Evolutionary conservation across 2,113 vertebrate genomes (phyloP), one percentile per base, ranked within the genome.

Genomic region (Carassius gibelio): DNA sequence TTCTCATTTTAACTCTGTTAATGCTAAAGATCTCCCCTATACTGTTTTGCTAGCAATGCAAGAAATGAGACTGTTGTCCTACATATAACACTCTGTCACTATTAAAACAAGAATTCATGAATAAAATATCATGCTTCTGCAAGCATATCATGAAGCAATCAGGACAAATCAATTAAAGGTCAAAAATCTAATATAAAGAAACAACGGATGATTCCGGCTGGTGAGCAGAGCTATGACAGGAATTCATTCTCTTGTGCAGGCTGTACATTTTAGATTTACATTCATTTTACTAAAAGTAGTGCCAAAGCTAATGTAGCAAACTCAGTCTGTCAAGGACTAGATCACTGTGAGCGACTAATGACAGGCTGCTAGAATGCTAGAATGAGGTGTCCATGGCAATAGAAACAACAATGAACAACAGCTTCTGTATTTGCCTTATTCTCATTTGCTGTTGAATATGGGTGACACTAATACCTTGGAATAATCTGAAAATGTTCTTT

Each of bases 331-430:
- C 80, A 71, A 75, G 36, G 80, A 81, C 38, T 3, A 42, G 57
- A 5, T 72, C n/a, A 23, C 82, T 42, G 14, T 7, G 30, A 55
- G 21, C 0, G 7, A 45, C 26, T 75, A 75, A 80, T 84, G 55
- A 34, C 68, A 84, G 61, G 68, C 68, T 80, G 82, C 15, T 84
- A 75, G 80, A 75, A 82, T 57, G 23, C 52, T 74, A n/a, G 34
- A 69, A 69, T 69, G 15, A 38, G 36, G 64, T 74, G 68, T 83
- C 75, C 30, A 80, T 79, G 36, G 21, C 59, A 75, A 80, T 80
- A 30, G 0, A 62, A 26, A 71, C 57, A 84, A 75, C 30, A 81
- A 1, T 30, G 45, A 50, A 36, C 66, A 42, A 30, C 42, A 26
- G 71, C 36, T 19, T 36, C 42, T 15, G 6, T 2, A 0, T 13